Conservation (phyloP, 2,113 vertebrate genomes). For the Hippocampus barbouri region DNA sequence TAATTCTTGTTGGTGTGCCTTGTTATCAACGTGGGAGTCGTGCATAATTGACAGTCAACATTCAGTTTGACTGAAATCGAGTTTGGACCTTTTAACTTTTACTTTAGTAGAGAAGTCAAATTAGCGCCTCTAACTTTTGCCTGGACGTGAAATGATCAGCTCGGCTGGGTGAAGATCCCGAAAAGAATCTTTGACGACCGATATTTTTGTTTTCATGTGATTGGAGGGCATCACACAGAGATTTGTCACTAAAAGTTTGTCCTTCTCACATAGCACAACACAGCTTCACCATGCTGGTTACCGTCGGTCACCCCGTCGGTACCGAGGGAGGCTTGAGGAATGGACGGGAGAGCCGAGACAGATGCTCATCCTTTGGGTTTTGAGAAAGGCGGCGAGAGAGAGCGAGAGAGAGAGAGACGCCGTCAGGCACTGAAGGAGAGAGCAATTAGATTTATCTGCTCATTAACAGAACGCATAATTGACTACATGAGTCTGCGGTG, state of each 20-base stretch:
- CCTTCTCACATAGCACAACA: neutral
- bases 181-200: too few relatives aligned
- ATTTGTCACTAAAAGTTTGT: neutral
- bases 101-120: too few relatives aligned
- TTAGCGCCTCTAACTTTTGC: too few relatives aligned
- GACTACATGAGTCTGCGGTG: constrained; percentile 68
- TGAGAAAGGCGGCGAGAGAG: constrained; percentile 1
- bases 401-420: constrained; percentile 41
- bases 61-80: too few relatives aligned
- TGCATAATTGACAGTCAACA: too few relatives aligned
- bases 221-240: neutral
- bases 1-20: too few relatives aligned
- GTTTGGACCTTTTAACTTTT: too few relatives aligned
- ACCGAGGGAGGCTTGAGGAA: constrained; percentile 33
- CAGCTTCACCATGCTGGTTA: neutral
- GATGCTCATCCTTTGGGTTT: neutral
- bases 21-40: too few relatives aligned
- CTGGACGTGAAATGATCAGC: too few relatives aligned
- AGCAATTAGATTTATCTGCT: constrained; percentile 77
- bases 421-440: constrained; percentile 62
- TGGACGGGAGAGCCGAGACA: constrained; percentile 3
- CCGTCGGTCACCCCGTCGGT: neutral
- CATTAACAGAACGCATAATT: constrained; percentile 73
- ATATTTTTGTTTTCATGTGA: too few relatives aligned
- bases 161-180: too few relatives aligned